A percentile compares a stretch with the other conserved stretches of the same genome.
Conservation (phyloP, 1,140 invertebrate genomes). For the Daktulosphaira vitifoliae region DNA sequence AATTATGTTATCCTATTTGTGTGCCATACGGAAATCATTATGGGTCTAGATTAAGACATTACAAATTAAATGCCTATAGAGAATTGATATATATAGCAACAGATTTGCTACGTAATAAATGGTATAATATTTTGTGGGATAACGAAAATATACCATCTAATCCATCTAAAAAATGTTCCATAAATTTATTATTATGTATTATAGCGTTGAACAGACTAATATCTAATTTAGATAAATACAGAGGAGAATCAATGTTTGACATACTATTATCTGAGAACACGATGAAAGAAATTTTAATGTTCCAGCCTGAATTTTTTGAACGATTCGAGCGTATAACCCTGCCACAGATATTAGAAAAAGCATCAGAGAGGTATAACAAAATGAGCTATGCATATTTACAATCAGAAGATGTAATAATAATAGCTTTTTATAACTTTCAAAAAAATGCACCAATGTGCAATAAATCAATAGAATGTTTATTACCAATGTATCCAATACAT, state of each 20-base stretch:
- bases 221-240: neutral
- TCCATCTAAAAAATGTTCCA: neutral
- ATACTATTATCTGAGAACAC: neutral
- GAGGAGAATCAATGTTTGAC: neutral
- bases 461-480: neutral
- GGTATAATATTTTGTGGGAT: neutral
- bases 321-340: neutral
- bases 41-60: neutral
- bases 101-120: neutral
- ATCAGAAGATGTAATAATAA: neutral
- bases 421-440: neutral
- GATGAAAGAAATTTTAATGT: neutral
- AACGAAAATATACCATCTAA: neutral
- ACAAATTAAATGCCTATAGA: neutral
- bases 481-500: neutral
- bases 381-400: neutral
- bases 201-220: neutral
- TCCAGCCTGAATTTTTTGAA: neutral
- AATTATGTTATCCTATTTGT: neutral
- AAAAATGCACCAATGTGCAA: too few species aligned
- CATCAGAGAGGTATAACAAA: neutral
- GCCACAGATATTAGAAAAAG: constrained; percentile 11
- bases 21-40: neutral
- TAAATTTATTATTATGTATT: neutral
- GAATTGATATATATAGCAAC: neutral